A percentile compares a stretch with the other conserved stretches of the same genome.
These are phyloP conservation scores for Sepioteuthis lessoniana DNA, from an alignment of 2,888 invertebrate species.

Conservation along the genomic window DNA sequence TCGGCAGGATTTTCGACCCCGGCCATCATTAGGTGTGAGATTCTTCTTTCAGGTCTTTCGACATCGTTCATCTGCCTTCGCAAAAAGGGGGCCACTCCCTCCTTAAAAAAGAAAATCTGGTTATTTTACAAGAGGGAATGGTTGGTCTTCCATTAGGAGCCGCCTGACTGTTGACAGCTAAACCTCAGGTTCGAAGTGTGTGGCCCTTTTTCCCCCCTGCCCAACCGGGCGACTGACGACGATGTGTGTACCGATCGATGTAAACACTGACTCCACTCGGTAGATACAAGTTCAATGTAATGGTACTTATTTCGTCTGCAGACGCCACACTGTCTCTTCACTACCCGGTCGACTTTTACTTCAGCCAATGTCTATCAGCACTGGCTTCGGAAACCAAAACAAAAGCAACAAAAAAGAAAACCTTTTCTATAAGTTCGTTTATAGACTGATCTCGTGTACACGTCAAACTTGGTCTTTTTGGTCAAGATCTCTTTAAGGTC, in stretches of 20 bases:
- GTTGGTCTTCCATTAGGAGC: not conserved
- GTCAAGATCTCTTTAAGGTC: too few species aligned
- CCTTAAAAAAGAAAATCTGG: too few species aligned
- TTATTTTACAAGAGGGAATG: too few species aligned
- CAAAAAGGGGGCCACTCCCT: not conserved
- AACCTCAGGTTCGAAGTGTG: slow-evolving; percentile 11
- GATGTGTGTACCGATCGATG: not conserved
- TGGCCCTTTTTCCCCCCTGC: not conserved
- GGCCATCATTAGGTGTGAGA: not conserved
- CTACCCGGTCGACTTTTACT: not conserved
- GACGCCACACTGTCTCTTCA: not conserved
- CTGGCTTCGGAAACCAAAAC: not conserved
- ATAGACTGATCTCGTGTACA: too few species aligned
- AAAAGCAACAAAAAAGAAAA: not conserved
- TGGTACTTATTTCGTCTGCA: not conserved
- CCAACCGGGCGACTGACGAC: not conserved
- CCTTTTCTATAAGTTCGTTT: too few species aligned
- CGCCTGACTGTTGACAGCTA: not conserved
- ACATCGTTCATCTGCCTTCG: not conserved
- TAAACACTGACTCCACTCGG: not conserved
- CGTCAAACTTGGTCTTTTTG: too few species aligned
- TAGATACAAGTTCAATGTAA: not conserved
- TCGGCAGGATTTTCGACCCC: not conserved
- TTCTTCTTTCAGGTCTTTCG: not conserved
- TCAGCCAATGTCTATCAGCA: not conserved